Base-by-base conservation (phyloP, 1,140 invertebrate genomes). In the Zaprionus tsacasi region DNA sequence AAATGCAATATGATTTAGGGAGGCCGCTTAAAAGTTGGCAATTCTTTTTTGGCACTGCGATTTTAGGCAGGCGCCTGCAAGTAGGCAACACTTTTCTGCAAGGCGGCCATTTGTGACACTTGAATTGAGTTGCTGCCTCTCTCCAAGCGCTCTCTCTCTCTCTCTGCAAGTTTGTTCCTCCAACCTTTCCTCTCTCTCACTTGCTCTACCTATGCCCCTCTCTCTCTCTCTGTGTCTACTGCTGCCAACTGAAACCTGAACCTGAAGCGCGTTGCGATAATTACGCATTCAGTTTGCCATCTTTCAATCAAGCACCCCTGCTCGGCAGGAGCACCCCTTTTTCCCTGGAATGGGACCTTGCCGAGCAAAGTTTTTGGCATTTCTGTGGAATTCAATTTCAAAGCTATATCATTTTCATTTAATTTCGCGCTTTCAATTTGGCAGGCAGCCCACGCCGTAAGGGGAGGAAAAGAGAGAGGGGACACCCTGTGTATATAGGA, bases 361-460 rank as follows among this genome's bases (percentile, higher is more conserved):
- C 6, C 35, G 35, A 17, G 45, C 35, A 59, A 66, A 82, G 82
- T 72, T 86, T 86, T 86, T 38, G 82, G 79, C 82, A 86, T 86
- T 87, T 86, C 82, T 88, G 76, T 79, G 79, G 83, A 88, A 88
- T 87, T 88, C 83, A 82, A 87, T 87, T 87, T 87, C 82, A 87
- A 88, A 88, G 82, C 82, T 78, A 82, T 88, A 87, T 88, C 79
- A 87, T 82, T 88, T 87, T 87, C 83, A 88, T 82, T 87, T 87
- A 88, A 87, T 87, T 87, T 87, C 70, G 87, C 79, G 82, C 79
- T 88, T 86, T 87, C 79, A 87, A 86, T 82, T 82, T 87, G 76
- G 72, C 71, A 77, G 45, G 10, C 21, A 76, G 76, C 66, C 70
- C 78, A 66, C 75, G 73, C 64, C 70, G 61, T 61, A 40, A 43